Evolutionary conservation across 2,888 invertebrate species (phyloP).

Genomic region (Drosophila subsilvestris): DNA sequence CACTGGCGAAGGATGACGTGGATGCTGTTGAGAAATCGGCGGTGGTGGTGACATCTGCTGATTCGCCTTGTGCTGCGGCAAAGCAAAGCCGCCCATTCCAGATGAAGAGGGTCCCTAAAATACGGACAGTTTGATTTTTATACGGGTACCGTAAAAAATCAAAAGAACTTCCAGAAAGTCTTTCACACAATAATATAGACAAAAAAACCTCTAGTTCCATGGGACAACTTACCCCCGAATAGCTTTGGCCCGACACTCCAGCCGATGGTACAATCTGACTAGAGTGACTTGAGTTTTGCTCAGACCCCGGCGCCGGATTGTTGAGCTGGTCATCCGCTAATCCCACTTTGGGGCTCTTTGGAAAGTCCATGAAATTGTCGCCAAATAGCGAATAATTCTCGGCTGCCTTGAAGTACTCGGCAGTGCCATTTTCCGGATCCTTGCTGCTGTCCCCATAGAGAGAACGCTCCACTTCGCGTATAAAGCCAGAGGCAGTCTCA

Average conservation of each 20-base stretch:
- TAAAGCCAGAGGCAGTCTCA: constrained; percentile 17
- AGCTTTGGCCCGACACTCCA: constrained; percentile 38
- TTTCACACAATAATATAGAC: too few relatives aligned
- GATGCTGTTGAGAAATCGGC: neutral
- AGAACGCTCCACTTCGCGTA: constrained; percentile 72
- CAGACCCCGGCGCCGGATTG: constrained; percentile 50
- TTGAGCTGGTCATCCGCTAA: neutral
- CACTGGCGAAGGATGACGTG: neutral
- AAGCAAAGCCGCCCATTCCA: neutral
- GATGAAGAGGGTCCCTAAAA: neutral
- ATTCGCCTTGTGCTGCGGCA: neutral
- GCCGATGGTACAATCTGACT: constrained; percentile 4
- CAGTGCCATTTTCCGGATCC: constrained; percentile 68
- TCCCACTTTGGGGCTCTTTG: constrained; percentile 42
- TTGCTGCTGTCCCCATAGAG: constrained; percentile 70
- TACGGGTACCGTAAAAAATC: too few relatives aligned
- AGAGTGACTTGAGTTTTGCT: constrained; percentile 35
- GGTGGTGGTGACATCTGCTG: neutral
- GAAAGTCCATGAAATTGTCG: constrained; percentile 71
- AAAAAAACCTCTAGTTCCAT: too few relatives aligned
- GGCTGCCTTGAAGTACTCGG: constrained; percentile 77
- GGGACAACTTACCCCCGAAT: neutral
- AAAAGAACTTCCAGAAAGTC: too few relatives aligned
- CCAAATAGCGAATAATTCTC: constrained; percentile 80
- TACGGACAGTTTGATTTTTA: neutral